Conservation (phyloP, 2,888 invertebrate genomes). For the Caenorhabditis angaria region DNA sequence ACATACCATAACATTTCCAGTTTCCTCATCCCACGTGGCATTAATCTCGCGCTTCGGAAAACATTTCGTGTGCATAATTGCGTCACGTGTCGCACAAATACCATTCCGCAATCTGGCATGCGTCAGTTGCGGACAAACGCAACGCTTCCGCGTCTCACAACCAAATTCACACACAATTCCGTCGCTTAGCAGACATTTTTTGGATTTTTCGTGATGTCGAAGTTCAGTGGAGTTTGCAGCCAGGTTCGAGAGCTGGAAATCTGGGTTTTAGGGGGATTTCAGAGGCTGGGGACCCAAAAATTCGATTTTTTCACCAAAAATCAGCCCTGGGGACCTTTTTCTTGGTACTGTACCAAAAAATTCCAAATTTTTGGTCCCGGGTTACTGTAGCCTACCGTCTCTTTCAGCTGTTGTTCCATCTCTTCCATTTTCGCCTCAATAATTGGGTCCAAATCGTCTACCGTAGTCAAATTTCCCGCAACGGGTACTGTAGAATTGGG, state of each 20-base stretch:
- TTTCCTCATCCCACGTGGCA: constrained; percentile 57
- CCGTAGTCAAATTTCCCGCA: neutral
- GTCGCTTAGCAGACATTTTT: constrained; percentile 55
- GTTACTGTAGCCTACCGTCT: constrained; percentile 24
- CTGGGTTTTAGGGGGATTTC: neutral
- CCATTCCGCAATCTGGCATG: constrained; percentile 42
- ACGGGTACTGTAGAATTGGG: constrained; percentile 17
- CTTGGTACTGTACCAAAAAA: neutral
- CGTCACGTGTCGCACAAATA: constrained; percentile 35
- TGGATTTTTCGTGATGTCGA: constrained; percentile 34
- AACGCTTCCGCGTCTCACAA: constrained; percentile 53
- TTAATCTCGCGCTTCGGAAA: constrained; percentile 41
- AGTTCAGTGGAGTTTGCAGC: constrained; percentile 32
- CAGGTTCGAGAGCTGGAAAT: constrained; percentile 34
- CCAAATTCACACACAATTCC: constrained; percentile 64
- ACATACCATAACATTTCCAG: constrained; percentile 47
- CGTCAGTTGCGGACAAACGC: constrained; percentile 50
- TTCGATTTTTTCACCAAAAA: neutral
- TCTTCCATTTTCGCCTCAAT: constrained; percentile 31
- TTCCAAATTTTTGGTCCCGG: neutral
- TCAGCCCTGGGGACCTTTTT: neutral
- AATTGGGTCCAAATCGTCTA: constrained; percentile 16
- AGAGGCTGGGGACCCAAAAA: too few species aligned
- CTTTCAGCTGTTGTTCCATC: constrained; percentile 28
- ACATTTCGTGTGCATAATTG: constrained; percentile 39